Conservation (phyloP, 1,140 invertebrate species). For the Drosophila fuyamai region DNA sequence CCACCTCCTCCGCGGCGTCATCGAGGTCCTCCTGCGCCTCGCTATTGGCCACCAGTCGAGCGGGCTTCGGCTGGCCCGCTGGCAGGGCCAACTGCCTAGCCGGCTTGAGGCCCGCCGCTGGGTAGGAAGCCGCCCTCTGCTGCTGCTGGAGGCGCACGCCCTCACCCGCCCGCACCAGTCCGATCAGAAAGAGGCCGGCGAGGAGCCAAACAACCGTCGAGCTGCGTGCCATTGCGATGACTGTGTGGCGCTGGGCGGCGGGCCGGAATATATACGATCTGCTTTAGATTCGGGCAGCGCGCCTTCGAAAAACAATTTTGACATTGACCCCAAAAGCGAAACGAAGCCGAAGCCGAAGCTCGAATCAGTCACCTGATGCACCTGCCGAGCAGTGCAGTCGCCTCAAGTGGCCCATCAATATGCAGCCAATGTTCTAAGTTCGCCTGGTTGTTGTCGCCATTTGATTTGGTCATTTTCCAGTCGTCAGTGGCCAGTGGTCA, state of each 20-base stretch:
- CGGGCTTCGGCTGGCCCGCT: conserved; percentile 50
- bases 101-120: conserved; percentile 42
- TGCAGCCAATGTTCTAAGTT: conserved; percentile 69
- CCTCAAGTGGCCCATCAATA: conserved; percentile 53
- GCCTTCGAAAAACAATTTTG: conserved; percentile 46
- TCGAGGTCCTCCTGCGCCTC: conserved; percentile 72
- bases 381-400: conserved; percentile 25
- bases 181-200: conserved; percentile 25
- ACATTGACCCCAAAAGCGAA: conserved; percentile 71
- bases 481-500: conserved; percentile 40
- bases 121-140: conserved; percentile 17
- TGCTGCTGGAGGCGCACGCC: conserved; percentile 29
- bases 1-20: conserved; percentile 63
- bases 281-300: conserved; percentile 52
- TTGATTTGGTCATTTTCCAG: conserved; percentile 44
- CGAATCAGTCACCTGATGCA: conserved; percentile 47
- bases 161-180: conserved; percentile 35
- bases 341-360: conserved; percentile 8
- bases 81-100: conserved; percentile 27
- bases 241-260: conserved; percentile 12
- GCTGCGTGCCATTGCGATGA: conserved; percentile 56
- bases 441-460: conserved; percentile 27
- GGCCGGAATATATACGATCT: conserved; percentile 55
- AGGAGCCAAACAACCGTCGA: conserved; percentile 35
- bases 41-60: conserved; percentile 67